Percentiles rank a stretch among this genome's conserved stretches.
Evolutionary conservation across 1,140 invertebrate genomes (phyloP).

Genomic region (Temnothorax nylanderi): DNA sequence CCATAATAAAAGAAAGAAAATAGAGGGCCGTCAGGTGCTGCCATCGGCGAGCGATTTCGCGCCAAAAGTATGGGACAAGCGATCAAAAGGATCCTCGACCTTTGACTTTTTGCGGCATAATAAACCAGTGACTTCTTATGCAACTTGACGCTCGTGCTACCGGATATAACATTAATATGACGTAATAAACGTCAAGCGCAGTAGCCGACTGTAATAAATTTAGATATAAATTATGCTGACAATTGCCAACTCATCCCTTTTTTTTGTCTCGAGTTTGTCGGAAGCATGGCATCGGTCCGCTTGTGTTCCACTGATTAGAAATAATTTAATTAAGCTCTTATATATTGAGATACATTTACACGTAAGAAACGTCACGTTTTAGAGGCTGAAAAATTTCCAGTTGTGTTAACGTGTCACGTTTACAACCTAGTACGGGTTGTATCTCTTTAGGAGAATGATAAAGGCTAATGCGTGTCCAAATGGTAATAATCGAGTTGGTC

Average conservation of each 20-base stretch:
- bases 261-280: neutral
- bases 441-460: neutral
- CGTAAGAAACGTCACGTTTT: neutral
- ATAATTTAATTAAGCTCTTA: neutral
- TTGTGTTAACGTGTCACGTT: neutral
- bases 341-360: neutral
- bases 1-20: slow-evolving; percentile 59
- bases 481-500: neutral
- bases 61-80: neutral
- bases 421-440: neutral
- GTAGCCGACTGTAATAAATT: neutral
- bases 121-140: slow-evolving; percentile 34
- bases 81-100: slow-evolving; percentile 48
- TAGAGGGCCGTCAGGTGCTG: slow-evolving; percentile 58
- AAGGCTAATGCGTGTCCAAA: slow-evolving; percentile 11
- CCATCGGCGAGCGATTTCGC: slow-evolving; percentile 27
- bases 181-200: slow-evolving; percentile 9
- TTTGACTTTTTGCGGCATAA: slow-evolving; percentile 57
- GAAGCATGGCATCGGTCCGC: neutral
- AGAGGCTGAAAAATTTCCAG: neutral
- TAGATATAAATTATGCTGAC: slow-evolving; percentile 21
- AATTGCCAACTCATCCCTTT: neutral
- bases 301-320: slow-evolving; percentile 1
- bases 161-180: neutral
- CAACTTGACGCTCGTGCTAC: neutral